Conservation (phyloP, 2,113 vertebrate genomes). For the Butorides virescens region DNA sequence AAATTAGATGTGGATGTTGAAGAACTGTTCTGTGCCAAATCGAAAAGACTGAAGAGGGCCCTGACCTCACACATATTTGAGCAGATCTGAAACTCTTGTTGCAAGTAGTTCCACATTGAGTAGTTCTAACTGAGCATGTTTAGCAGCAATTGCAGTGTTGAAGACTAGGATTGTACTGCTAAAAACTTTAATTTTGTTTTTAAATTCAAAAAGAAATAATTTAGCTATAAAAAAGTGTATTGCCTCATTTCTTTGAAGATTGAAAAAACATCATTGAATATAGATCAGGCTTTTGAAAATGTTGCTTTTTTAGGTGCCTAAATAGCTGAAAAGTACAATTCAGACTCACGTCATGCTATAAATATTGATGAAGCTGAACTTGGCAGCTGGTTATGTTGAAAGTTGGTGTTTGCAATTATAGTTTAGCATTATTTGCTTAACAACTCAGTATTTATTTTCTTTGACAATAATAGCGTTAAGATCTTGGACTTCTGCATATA, state of each 20-base stretch:
- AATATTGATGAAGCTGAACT: conserved; percentile 37
- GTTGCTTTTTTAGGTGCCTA: not conserved
- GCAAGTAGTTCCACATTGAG: not conserved
- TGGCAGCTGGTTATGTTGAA: conserved; percentile 6
- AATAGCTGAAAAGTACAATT: conserved; percentile 4
- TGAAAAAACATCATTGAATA: not conserved
- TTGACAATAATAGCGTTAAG: not conserved
- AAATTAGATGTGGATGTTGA: not conserved
- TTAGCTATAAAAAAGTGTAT: not conserved
- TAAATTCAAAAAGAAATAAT: not conserved
- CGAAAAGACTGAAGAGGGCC: not conserved
- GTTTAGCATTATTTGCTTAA: conserved; percentile 31
- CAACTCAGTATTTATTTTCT: conserved; percentile 22
- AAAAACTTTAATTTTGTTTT: not conserved
- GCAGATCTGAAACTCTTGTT: not conserved
- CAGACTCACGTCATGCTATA: not conserved
- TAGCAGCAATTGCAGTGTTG: not conserved
- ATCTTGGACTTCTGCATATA: not conserved
- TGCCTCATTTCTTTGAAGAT: not conserved
- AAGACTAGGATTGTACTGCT: not conserved
- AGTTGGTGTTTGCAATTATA: conserved; percentile 5
- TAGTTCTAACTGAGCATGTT: not conserved
- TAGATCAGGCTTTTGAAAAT: not conserved
- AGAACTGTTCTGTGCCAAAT: not conserved
- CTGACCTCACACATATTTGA: not conserved